Evolutionary conservation across 2,888 invertebrate genomes (phyloP).

Genomic region (Aphodius granarius): DNA sequence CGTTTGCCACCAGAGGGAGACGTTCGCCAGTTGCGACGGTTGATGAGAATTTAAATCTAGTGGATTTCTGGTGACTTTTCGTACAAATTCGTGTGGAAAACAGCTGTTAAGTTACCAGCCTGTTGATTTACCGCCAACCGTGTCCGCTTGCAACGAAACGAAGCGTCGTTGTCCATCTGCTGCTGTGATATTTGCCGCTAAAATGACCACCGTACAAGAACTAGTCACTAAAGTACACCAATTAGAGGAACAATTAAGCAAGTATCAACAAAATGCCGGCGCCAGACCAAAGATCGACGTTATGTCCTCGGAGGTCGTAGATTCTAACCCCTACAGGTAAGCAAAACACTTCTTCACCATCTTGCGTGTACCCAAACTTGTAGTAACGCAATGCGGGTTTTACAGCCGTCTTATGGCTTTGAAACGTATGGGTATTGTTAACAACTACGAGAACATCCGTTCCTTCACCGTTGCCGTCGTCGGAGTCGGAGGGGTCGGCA

Average conservation of each 20-base stretch:
- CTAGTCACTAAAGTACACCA: constrained; percentile 64
- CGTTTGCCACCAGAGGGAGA: no score
- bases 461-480: constrained; percentile 90
- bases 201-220: constrained; percentile 65
- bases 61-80: no score
- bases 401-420: constrained; percentile 96
- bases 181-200: no score
- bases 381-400: constrained; percentile 33
- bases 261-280: constrained; percentile 12
- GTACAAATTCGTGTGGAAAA: no score
- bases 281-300: constrained; percentile 76
- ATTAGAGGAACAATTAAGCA: constrained; percentile 54
- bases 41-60: no score
- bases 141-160: no score
- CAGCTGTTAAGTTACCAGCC: no score
- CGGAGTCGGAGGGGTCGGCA: constrained; percentile 99
- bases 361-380: constrained; percentile 3
- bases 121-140: no score
- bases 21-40: no score
- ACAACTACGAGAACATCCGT: constrained; percentile 94
- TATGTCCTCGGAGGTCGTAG: constrained; percentile 96
- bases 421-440: constrained; percentile 98
- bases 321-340: constrained; percentile 97
- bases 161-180: no score
- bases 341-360: constrained; percentile 18